These are phyloP conservation scores for Climacteris rufus DNA, from an alignment of 2,113 vertebrate genomes.

Conservation along the genomic window DNA sequence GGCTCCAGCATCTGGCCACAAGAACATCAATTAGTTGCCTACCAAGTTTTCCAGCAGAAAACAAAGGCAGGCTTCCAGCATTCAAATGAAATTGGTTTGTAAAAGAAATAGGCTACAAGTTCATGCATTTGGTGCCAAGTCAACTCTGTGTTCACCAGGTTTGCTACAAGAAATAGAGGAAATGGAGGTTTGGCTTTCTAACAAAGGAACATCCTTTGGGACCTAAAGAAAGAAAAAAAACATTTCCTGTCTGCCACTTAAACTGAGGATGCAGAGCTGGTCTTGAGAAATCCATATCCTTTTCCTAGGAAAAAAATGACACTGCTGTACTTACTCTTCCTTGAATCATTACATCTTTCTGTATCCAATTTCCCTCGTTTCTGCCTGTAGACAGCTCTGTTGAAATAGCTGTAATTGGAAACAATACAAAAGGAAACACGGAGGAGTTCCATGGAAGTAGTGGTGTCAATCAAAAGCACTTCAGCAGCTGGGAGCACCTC, in stretches of 20 bases:
- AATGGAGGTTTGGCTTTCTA: constrained; percentile 45
- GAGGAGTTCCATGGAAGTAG: neutral
- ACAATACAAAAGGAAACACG: neutral
- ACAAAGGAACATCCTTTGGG: constrained; percentile 46
- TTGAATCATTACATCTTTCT: constrained; percentile 1
- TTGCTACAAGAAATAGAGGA: constrained; percentile 26
- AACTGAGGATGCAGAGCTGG: neutral
- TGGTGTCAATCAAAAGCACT: neutral
- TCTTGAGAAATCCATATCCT: neutral
- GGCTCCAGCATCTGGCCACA: constrained; percentile 40
- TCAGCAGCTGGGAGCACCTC: neutral
- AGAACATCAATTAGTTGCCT: constrained; percentile 44
- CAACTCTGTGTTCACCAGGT: constrained; percentile 23
- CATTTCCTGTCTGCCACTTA: constrained; percentile 35
- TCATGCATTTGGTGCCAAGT: constrained; percentile 7
- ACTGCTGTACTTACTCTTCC: neutral
- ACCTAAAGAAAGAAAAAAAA: neutral
- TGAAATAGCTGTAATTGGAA: neutral
- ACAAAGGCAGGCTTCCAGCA: constrained; percentile 3
- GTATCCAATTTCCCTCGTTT: neutral
- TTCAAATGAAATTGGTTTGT: neutral
- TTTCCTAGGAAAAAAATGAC: neutral
- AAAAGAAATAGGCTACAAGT: constrained; percentile 11
- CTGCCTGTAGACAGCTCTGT: neutral
- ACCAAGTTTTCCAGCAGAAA: neutral